phyloP scores from a whole-genome alignment of 1,140 invertebrate species.

The Catajapyx aquilonaris region DNA sequence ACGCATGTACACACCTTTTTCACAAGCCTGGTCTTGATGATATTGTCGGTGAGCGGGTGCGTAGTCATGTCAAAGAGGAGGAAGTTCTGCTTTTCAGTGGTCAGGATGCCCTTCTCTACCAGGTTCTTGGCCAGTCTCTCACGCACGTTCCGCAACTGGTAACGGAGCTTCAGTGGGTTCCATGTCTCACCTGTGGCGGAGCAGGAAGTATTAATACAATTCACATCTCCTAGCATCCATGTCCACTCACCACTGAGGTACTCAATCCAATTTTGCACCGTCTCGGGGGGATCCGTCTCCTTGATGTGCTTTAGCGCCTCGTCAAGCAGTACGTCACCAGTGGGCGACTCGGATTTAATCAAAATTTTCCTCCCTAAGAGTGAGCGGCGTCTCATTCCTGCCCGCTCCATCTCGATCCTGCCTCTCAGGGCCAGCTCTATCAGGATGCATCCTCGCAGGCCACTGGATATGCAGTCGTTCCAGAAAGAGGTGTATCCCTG shows the following conservation, averaged over 20 bases:
- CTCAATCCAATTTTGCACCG: conserved; percentile 98
- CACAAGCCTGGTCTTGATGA: conserved; percentile 87
- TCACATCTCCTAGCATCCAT: not conserved
- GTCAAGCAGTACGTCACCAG: conserved; percentile 93
- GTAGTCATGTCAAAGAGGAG: conserved; percentile 99
- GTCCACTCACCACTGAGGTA: conserved; percentile 76
- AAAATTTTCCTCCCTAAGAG: conserved; percentile 59
- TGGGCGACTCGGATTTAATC: conserved; percentile 66
- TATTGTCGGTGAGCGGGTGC: conserved; percentile 90
- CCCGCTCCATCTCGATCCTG: conserved; percentile 86
- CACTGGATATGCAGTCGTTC: conserved; percentile 99
- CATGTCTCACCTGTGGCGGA: conserved; percentile 95
- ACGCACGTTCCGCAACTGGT: conserved; percentile 95
- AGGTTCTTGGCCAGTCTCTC: conserved; percentile 98
- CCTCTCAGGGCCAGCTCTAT: conserved; percentile 90
- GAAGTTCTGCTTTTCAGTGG: conserved; percentile 99
- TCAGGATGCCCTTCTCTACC: conserved; percentile 98
- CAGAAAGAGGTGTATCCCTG: conserved; percentile 99
- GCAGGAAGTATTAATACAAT: conserved; percentile 14
- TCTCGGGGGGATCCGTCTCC: conserved; percentile 90
- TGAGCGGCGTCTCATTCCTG: conserved; percentile 83
- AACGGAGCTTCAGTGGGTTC: conserved; percentile 96
- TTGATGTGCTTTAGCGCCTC: conserved; percentile 97
- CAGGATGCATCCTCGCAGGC: conserved; percentile 91
- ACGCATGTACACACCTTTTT: conserved; percentile 67